Evolutionary conservation across 2,888 invertebrate species (phyloP).

Genomic region (Pyrgus malvae): DNA sequence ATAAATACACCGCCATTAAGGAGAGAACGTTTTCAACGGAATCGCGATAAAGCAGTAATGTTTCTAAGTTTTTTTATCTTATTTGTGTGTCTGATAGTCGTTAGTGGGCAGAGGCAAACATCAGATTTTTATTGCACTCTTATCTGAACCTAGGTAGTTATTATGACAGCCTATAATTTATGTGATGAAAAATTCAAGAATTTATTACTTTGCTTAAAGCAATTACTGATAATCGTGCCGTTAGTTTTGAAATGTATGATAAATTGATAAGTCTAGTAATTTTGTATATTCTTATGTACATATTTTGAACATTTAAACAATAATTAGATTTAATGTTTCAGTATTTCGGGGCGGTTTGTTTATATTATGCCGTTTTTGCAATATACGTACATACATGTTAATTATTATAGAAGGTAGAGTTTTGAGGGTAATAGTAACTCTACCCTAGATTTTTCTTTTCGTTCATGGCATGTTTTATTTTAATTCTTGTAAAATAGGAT

Average conservation of each 20-base stretch:
- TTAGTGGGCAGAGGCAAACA: constrained; percentile 60
- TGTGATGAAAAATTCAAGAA: constrained; percentile 21
- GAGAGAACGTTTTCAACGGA: constrained; percentile 39
- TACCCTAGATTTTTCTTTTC: too few relatives aligned
- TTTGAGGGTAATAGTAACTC: too few relatives aligned
- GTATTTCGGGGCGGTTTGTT: too few relatives aligned
- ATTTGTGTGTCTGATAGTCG: constrained; percentile 61
- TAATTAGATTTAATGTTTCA: too few relatives aligned
- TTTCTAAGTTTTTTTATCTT: constrained; percentile 61
- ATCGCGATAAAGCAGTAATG: constrained; percentile 69
- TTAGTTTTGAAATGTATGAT: background rate
- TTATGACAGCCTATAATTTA: constrained; percentile 26
- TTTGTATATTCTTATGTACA: too few relatives aligned
- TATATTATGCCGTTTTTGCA: too few relatives aligned
- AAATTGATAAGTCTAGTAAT: too few relatives aligned
- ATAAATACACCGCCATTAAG: constrained; percentile 27
- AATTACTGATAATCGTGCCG: constrained; percentile 10
- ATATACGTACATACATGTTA: too few relatives aligned
- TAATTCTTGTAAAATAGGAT: too few relatives aligned
- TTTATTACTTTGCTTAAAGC: background rate
- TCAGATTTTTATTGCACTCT: constrained; percentile 57
- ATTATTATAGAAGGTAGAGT: too few relatives aligned
- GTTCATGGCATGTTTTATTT: too few relatives aligned
- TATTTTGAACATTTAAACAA: too few relatives aligned
- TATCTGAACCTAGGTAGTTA: constrained; percentile 47